Percentiles rank a stretch among this genome's conserved stretches.
Conservation (phyloP, 2,113 vertebrate genomes). For the Plecotus auritus region DNA sequence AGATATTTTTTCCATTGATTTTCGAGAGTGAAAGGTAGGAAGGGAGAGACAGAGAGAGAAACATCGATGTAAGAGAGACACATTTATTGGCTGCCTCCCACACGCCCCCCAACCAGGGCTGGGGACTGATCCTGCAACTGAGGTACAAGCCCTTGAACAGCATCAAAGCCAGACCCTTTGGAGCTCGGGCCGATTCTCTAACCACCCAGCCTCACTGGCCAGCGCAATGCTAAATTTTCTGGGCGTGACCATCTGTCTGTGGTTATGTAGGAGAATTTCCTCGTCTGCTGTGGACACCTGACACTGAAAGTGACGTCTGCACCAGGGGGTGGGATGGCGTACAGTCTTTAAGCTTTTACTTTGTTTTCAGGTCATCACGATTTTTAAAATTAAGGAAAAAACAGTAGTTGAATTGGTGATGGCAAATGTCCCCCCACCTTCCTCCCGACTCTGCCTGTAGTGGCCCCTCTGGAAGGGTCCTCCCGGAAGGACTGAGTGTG, state of each 20-base stretch:
- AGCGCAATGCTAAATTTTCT: background rate
- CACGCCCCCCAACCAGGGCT: no score
- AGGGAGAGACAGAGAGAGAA: no score
- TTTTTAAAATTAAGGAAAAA: background rate
- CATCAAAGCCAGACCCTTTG: no score
- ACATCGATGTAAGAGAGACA: no score
- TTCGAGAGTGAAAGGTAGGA: no score
- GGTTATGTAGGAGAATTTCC: background rate
- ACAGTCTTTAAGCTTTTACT: background rate
- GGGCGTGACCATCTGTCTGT: background rate
- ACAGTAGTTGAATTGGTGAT: background rate
- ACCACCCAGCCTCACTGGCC: no score
- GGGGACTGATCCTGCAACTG: no score
- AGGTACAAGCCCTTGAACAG: no score
- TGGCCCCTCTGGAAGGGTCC: background rate
- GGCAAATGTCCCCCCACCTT: no score
- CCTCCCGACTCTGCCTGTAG: accelerated
- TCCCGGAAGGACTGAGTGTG: background rate
- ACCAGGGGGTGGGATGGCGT: background rate
- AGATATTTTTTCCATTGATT: no score
- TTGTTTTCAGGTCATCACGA: background rate
- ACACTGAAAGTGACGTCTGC: background rate
- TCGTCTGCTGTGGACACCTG: accelerated
- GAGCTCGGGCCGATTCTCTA: no score
- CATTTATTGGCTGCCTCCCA: no score